Evolutionary conservation across 1,140 invertebrate genomes (phyloP), one percentile per base, ranked within the genome.

Genomic region (Neodiprion virginianus): DNA sequence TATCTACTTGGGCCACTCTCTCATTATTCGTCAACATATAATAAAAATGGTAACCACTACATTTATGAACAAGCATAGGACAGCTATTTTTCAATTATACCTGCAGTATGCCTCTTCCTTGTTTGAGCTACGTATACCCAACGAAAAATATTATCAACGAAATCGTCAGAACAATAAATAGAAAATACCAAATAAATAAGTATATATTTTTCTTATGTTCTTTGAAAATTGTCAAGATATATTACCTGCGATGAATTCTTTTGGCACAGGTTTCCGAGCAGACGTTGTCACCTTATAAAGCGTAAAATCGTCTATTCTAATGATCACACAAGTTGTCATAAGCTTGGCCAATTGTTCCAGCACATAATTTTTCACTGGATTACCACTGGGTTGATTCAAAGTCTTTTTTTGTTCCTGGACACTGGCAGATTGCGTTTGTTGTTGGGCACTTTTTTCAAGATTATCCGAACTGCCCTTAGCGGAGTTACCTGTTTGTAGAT

Each of bases 291-390:
- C 96, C 88, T 94, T 93, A 82, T 94, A 96, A 14, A 97, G 89
- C 1, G 92, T 94, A 78, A 97, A 96, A 84, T 99, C 96, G 79
- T 96, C 94, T 77, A 99, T 93, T 80, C 96, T 91, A 40, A 99
- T 88, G 40, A 99, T 92, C 17, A 97, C 92, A 88, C 96, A 98
- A 11, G 96, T 95, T 7, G 96, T 97, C 94, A 98, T 96, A 50
- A 99, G 85, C 85, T 97, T 97, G 3, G 94, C 92, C 61, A 96
- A 86, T 83, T 96, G 94, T 74, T 93, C 91, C 7, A 94, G 85
- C 23, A 95, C 91, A 73, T 91, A 89, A 74, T 91, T 93, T 81
- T 94, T 93, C 1, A 95, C 91, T 1, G 91, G 90, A 83, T 89
- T 86, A 1, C 86, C 86, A 73, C 83, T 85, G 0, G 85, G 77